Conservation (phyloP, 2,113 vertebrate species). For the Synodontis membranacea region DNA sequence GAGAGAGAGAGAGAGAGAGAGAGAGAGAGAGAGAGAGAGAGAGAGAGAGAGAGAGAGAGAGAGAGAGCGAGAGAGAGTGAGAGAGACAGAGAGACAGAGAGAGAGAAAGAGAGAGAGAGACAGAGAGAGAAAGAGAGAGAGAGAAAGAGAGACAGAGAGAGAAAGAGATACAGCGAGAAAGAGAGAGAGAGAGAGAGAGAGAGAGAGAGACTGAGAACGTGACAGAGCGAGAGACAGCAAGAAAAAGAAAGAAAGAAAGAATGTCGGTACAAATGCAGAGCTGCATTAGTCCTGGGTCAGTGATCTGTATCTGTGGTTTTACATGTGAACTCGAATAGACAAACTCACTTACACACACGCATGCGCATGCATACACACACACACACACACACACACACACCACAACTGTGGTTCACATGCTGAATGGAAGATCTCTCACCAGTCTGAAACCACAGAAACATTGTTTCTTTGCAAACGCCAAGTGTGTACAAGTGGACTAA, state of each 20-base stretch:
- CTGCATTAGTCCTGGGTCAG: background rate
- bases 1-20: background rate
- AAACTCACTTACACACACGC: background rate
- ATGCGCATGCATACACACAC: background rate
- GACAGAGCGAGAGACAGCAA: background rate
- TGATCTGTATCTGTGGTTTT: background rate
- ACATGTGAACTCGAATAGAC: background rate
- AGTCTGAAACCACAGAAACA: background rate
- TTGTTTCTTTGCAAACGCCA: background rate
- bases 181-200: background rate
- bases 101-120: background rate
- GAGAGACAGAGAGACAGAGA: background rate
- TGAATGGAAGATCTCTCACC: background rate
- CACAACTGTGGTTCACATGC: background rate
- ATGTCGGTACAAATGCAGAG: background rate
- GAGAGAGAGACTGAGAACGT: background rate
- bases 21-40: background rate
- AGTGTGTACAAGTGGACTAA: background rate
- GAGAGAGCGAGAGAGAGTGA: background rate
- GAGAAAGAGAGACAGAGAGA: background rate
- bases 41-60: background rate
- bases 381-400: background rate
- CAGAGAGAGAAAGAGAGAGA: background rate
- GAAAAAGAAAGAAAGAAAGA: background rate
- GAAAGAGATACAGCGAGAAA: background rate